Evolutionary conservation across 2,888 invertebrate genomes (phyloP), one percentile per base, ranked within the genome.

Genomic region (Drosophila parthenogenetica): DNA sequence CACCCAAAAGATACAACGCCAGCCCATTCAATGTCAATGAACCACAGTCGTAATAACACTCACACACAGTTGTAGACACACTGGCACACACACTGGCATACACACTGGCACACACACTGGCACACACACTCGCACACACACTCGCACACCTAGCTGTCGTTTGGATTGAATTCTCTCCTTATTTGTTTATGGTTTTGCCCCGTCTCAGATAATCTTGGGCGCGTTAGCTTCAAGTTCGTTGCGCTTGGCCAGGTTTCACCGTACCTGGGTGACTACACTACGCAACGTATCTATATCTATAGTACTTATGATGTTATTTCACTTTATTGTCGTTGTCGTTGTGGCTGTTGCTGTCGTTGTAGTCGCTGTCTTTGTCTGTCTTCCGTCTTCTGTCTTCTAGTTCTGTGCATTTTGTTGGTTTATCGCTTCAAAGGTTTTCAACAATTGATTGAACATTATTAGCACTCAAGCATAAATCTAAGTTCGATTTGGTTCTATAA

Each of bases 21-120:
- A 81, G 65, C 84, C 87, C 88, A 88, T 86, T 82, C 80, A 83
- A 83, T 84, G 83, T 88, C 83, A 84, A 88, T 84, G 83, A 84
- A 84, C 83, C 83, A 65, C 75, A 63, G 72, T 57, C 63, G 74
- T 80, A 74, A 82, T 73, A 77, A 69, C 48, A 72, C 35, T 45
- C 37, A 50, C 39, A 45, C 35, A 39, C 14, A n/a, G n/a, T n/a
- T n/a, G n/a, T n/a, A n/a, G n/a, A 60, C 60, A 19, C 40, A 43
- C 35, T 42, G 55, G 54, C 16, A 55, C 40, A 35, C 17, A 53
- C 49, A 19, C 40, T 35, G 22, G 22, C 51, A 22, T 42, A 46
- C 42, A 68, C 49, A 49, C 35, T n/a, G 37, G 43, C 50, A 57
- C 14, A 60, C 60, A 19, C 40, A 43, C 35, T 42, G 55, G 54